Percentiles rank a stretch among this genome's conserved stretches.
These are phyloP conservation scores for Xestobium rufovillosum DNA, from an alignment of 2,888 invertebrate genomes.

Conservation along the genomic window DNA sequence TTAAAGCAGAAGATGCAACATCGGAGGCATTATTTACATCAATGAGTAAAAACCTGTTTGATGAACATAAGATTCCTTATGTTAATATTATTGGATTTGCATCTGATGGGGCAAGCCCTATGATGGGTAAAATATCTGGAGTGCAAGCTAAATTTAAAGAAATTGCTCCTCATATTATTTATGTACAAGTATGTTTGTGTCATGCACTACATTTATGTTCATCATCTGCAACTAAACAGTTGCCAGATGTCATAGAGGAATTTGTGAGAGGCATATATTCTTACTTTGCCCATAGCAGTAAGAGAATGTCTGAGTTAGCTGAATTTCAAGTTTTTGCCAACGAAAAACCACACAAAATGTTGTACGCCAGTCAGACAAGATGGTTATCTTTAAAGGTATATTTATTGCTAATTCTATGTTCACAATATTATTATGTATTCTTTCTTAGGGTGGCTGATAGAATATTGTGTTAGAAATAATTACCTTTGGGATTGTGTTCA, in stretches of 20 bases:
- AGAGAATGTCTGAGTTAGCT: conserved; percentile 11
- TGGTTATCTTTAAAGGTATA: conserved; percentile 16
- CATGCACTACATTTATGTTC: conserved; percentile 5
- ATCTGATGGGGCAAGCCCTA: conserved; percentile 1
- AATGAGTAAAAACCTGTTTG: background rate
- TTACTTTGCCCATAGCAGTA: conserved; percentile 14
- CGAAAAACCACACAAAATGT: conserved; percentile 13
- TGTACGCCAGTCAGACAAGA: conserved; percentile 16
- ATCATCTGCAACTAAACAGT: conserved; percentile 2
- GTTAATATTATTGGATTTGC: background rate
- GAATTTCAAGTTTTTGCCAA: conserved; percentile 17
- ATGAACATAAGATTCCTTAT: conserved; percentile 1
- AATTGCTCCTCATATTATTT: background rate
- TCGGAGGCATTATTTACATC: background rate
- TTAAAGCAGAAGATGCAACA: conserved; percentile 4
- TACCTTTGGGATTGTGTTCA: too few species aligned
- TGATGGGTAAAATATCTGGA: conserved; percentile 2
- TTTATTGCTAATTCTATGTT: conserved; percentile 4
- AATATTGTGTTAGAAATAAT: too few species aligned
- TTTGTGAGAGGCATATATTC: conserved; percentile 11
- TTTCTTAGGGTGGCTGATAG: conserved; percentile 13
- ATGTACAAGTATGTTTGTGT: background rate
- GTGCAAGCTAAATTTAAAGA: conserved; percentile 1
- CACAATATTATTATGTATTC: background rate
- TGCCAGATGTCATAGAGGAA: conserved; percentile 2